Conservation (phyloP, 2,888 invertebrate genomes). For the Melipona bicolor region DNA sequence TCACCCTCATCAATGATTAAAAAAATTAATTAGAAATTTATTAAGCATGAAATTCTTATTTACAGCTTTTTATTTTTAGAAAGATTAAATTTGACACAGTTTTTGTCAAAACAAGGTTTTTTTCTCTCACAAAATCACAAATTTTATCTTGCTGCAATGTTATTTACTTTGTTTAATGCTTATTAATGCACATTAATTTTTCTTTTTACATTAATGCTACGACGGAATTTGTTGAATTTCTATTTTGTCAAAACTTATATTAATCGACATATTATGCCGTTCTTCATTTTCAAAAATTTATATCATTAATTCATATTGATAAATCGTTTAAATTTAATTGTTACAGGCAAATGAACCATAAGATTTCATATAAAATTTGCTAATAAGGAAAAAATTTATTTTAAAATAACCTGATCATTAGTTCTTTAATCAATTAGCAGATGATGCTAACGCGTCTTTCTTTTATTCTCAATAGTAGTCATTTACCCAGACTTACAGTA, state of each 20-base stretch:
- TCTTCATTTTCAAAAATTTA: constrained; percentile 52
- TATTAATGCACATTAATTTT: constrained; percentile 65
- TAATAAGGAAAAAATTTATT: constrained; percentile 57
- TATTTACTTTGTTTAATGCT: constrained; percentile 41
- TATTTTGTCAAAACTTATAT: constrained; percentile 70
- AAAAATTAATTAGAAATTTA: constrained; percentile 67
- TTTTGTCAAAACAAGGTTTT: constrained; percentile 64
- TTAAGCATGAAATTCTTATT: constrained; percentile 68
- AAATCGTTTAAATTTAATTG: constrained; percentile 54
- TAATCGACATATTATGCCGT: constrained; percentile 72
- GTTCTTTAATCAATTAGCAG: constrained; percentile 66
- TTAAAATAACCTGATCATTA: constrained; percentile 63
- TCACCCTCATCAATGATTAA: constrained; percentile 51
- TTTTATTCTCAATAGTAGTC: constrained; percentile 63
- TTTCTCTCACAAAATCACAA: constrained; percentile 59
- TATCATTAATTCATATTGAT: constrained; percentile 54
- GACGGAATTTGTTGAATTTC: constrained; percentile 70
- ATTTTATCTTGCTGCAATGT: constrained; percentile 47
- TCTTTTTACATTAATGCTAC: constrained; percentile 69
- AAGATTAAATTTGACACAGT: constrained; percentile 68
- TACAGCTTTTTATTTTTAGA: constrained; percentile 71
- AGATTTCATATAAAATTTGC: constrained; percentile 62
- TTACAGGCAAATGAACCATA: constrained; percentile 58
- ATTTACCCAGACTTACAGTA: constrained; percentile 65
- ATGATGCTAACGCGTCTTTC: constrained; percentile 64